phyloP scores from a whole-genome alignment of 2,888 invertebrate species.

The Pseudococcus jackbeardsleyi region DNA sequence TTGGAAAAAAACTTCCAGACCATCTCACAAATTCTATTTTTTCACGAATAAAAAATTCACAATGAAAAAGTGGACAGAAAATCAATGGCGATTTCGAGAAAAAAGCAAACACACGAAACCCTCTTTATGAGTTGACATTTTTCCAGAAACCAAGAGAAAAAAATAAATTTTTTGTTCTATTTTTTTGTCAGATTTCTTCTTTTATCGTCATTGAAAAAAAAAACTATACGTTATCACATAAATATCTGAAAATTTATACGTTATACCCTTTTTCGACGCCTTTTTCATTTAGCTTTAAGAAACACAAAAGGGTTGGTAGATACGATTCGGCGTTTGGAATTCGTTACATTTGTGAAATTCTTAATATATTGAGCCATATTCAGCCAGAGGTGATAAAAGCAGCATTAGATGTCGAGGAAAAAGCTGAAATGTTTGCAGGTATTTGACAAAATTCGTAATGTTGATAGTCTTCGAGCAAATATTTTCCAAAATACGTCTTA shows the following conservation, averaged over 20 bases:
- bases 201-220: neutral
- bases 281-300: neutral
- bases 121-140: slow-evolving; percentile 4
- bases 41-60: neutral
- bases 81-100: neutral
- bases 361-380: neutral
- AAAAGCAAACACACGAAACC: neutral
- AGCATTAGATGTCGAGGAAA: neutral
- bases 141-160: neutral
- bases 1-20: neutral
- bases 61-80: neutral
- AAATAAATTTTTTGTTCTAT: neutral
- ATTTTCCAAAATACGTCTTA: neutral
- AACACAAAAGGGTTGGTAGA: neutral
- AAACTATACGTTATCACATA: neutral
- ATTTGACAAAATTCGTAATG: neutral
- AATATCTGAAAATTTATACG: neutral
- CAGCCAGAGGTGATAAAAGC: neutral
- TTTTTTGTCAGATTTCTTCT: neutral
- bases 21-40: neutral
- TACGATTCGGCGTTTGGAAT: neutral
- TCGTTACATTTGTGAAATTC: neutral
- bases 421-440: neutral
- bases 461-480: neutral
- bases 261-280: neutral